phyloP scores from a whole-genome alignment of 2,113 vertebrate genomes.

The Chaenocephalus aceratus region DNA sequence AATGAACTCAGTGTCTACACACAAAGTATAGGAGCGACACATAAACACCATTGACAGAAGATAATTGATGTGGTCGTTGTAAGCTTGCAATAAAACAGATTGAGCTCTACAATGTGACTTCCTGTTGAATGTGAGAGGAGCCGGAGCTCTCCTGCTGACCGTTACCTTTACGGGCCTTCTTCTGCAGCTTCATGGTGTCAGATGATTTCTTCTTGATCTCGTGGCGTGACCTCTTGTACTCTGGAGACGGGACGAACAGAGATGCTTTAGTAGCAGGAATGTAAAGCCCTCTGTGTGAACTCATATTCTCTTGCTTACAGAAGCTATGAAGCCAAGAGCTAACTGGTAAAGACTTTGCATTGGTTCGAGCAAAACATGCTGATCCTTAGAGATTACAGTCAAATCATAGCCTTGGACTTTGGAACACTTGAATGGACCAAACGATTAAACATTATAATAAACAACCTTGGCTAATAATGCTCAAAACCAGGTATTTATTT shows the following conservation, averaged over 20 bases:
- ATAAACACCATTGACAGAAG: background rate
- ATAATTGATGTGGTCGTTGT: background rate
- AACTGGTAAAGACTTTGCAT: background rate
- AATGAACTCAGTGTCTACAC: background rate
- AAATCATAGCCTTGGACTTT: too few species aligned
- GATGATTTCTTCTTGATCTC: constrained; percentile 99
- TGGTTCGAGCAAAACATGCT: background rate
- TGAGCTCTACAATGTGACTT: constrained; percentile 13
- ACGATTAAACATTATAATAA: too few species aligned
- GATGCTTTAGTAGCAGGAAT: constrained; percentile 40
- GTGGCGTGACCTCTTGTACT: constrained; percentile 97
- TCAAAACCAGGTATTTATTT: too few species aligned
- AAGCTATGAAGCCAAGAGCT: background rate
- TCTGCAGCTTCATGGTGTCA: constrained; percentile 97
- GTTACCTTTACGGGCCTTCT: constrained; percentile 97
- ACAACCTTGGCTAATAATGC: too few species aligned
- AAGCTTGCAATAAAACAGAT: background rate
- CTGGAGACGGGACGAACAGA: constrained; percentile 74
- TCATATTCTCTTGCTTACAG: background rate
- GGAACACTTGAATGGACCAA: too few species aligned
- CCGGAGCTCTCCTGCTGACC: background rate
- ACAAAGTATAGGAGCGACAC: background rate
- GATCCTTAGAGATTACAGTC: background rate
- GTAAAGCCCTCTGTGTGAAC: constrained; percentile 11
- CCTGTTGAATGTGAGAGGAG: background rate